phyloP scores from a whole-genome alignment of 2,888 invertebrate species.

The Polymixis lichenea region DNA sequence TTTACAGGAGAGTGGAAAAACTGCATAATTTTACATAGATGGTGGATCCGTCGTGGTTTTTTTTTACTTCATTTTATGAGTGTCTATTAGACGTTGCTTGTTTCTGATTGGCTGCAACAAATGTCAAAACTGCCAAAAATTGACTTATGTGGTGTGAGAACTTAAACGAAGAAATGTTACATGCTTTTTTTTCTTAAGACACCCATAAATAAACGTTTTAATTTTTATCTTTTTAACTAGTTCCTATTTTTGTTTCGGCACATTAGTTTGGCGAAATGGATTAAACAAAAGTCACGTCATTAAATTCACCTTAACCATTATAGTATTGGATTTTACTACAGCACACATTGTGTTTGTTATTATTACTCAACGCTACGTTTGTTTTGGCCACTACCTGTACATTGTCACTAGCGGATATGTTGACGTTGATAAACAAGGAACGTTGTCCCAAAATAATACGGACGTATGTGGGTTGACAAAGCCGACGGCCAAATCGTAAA shows the following conservation, averaged over 20 bases:
- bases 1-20: too few species aligned
- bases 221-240: not conserved
- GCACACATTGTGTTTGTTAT: conserved; percentile 55
- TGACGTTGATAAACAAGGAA: conserved; percentile 77
- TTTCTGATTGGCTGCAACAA: not conserved
- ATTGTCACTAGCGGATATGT: conserved; percentile 68
- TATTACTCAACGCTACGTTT: conserved; percentile 56
- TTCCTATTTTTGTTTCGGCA: not conserved
- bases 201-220: not conserved
- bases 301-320: conserved; percentile 3
- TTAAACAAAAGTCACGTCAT: not conserved
- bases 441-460: conserved; percentile 77
- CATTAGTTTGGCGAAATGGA: not conserved
- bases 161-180: not conserved
- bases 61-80: not conserved
- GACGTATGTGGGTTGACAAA: conserved; percentile 68
- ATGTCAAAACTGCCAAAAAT: not conserved
- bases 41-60: not conserved
- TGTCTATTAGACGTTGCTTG: not conserved
- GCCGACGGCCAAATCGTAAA: conserved; percentile 59
- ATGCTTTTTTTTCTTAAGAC: not conserved
- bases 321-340: conserved; percentile 36
- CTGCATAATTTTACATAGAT: not conserved
- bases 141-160: not conserved
- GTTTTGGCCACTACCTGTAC: conserved; percentile 69